Evolutionary conservation across 2,797 vertebrate species (phyloP).

Genomic region (Babyrousa celebensis): DNA sequence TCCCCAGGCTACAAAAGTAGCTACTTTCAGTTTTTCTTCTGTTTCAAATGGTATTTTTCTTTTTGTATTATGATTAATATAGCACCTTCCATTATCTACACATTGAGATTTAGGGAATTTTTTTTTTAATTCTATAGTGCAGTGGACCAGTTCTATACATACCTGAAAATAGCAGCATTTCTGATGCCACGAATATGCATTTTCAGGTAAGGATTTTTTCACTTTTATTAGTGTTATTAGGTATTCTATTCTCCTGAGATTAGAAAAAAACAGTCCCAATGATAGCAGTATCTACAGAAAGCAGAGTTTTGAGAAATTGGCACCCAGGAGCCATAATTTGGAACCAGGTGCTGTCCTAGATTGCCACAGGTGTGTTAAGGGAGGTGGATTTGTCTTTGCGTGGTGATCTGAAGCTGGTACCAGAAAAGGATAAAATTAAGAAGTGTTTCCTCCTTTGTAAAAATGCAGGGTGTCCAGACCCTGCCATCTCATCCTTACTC

Average conservation of each 20-base stretch:
- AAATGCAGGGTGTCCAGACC: not conserved
- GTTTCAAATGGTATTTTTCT: conserved; percentile 64
- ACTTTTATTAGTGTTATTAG: conserved; percentile 47
- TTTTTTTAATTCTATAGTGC: not conserved
- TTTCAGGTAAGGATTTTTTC: conserved; percentile 49
- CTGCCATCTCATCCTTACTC: not conserved
- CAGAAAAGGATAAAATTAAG: conserved; percentile 77
- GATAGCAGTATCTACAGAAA: conserved; percentile 76
- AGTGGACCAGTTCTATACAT: not conserved
- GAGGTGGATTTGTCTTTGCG: conserved; percentile 83
- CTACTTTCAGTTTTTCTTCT: conserved; percentile 13
- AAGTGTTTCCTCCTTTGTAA: conserved; percentile 44
- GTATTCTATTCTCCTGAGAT: conserved; percentile 15
- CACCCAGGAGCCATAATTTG: conserved; percentile 81
- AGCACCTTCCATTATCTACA: not conserved
- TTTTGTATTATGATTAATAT: conserved; percentile 18
- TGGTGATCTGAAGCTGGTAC: conserved; percentile 81
- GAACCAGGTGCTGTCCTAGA: conserved; percentile 70
- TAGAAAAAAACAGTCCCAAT: conserved; percentile 68
- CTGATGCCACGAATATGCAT: conserved; percentile 44
- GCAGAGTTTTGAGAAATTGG: conserved; percentile 59
- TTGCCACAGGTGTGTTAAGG: conserved; percentile 78
- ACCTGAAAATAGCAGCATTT: conserved; percentile 67
- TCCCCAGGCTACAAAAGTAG: not conserved
- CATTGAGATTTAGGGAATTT: conserved; percentile 6